phyloP scores from a whole-genome alignment of 2,113 vertebrate genomes.

The Malurus elegans region DNA sequence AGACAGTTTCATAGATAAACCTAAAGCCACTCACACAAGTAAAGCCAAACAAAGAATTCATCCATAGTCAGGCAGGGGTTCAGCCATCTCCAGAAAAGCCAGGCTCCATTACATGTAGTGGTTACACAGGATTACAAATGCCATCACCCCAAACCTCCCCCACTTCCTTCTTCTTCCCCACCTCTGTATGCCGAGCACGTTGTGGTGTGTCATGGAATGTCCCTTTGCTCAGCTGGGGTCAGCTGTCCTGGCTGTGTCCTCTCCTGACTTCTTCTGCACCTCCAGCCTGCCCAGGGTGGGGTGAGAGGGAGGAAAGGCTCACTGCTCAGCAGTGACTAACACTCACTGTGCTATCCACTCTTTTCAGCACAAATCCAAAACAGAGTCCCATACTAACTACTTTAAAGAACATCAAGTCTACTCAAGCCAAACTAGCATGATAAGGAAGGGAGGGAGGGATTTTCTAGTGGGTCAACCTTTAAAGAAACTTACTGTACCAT shows the following conservation, averaged over 20 bases:
- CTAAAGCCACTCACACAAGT: not conserved
- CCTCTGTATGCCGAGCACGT: accelerated
- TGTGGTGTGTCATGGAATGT: not conserved
- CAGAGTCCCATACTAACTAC: no score
- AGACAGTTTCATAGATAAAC: not conserved
- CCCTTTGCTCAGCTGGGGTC: not conserved
- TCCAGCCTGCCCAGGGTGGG: not conserved
- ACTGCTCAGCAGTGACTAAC: not conserved
- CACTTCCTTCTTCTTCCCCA: not conserved
- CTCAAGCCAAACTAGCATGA: not conserved
- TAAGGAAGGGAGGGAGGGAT: not conserved
- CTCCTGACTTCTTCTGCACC: not conserved
- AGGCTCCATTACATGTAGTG: not conserved
- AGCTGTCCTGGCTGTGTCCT: not conserved
- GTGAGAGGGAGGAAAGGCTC: not conserved
- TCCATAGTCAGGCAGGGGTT: not conserved
- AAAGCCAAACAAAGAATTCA: not conserved
- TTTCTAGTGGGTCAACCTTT: not conserved
- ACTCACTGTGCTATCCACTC: not conserved
- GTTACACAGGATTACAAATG: not conserved
- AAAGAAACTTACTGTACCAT: not conserved
- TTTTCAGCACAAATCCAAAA: not conserved
- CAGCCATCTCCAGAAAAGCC: not conserved
- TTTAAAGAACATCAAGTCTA: not conserved
- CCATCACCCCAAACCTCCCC: not conserved